These are phyloP conservation scores for Daboia siamensis DNA, from an alignment of 2,113 vertebrate species.

Conservation along the genomic window DNA sequence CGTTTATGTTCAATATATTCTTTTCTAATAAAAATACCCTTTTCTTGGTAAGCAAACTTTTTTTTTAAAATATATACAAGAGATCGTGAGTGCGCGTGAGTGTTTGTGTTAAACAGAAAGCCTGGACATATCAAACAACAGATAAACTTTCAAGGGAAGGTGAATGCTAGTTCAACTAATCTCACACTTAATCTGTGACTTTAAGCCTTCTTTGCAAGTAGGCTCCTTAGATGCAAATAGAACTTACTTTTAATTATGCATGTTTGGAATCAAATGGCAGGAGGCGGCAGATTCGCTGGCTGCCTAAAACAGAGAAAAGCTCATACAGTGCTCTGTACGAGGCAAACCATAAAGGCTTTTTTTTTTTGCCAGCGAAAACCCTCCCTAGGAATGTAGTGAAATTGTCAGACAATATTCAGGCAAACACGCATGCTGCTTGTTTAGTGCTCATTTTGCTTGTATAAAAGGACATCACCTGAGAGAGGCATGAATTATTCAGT, in stretches of 20 bases:
- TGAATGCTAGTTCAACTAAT: conserved; percentile 55
- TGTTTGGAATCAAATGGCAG: conserved; percentile 19
- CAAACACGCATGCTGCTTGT: conserved; percentile 27
- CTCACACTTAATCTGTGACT: conserved; percentile 32
- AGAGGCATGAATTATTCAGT: conserved; percentile 65
- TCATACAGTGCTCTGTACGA: neutral
- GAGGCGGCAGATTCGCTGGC: neutral
- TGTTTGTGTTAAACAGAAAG: conserved; percentile 73
- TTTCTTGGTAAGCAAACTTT: conserved; percentile 76
- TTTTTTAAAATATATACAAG: conserved; percentile 73
- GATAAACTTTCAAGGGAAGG: conserved; percentile 45
- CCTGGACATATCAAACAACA: conserved; percentile 62
- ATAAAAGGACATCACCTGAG: conserved; percentile 71
- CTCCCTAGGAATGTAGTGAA: conserved; percentile 25
- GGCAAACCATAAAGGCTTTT: neutral
- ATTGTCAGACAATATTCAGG: conserved; percentile 42
- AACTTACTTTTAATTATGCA: conserved; percentile 40
- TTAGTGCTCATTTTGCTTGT: conserved; percentile 41
- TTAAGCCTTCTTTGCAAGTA: conserved; percentile 37
- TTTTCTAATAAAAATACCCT: conserved; percentile 76
- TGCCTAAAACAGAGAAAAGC: neutral
- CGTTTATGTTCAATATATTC: conserved; percentile 60
- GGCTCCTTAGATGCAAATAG: conserved; percentile 1
- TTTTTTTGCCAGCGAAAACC: neutral
- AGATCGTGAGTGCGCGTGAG: conserved; percentile 33